These are phyloP conservation scores for Origma solitaria DNA, from an alignment of 2,113 vertebrate genomes.

Conservation along the genomic window DNA sequence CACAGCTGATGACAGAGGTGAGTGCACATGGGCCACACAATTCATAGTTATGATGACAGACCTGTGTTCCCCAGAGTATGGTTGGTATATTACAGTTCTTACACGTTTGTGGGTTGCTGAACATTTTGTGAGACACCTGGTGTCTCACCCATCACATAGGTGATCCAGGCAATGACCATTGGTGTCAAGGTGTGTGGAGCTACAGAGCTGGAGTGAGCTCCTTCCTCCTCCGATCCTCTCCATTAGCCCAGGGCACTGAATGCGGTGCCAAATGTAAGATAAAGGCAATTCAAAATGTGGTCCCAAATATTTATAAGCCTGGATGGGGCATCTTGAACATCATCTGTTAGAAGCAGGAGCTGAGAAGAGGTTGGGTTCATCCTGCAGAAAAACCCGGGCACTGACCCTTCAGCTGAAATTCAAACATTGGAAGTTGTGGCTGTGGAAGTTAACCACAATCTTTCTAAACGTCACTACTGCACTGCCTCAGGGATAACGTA, in stretches of 20 bases:
- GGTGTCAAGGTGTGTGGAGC: background rate
- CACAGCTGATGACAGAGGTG: background rate
- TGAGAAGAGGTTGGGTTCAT: background rate
- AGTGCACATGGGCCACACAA: background rate
- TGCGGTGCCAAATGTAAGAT: background rate
- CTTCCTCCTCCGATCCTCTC: background rate
- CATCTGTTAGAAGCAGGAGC: background rate
- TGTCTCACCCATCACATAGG: no score
- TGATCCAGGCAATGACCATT: background rate
- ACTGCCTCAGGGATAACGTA: background rate
- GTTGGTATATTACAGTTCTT: background rate
- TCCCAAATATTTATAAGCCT: background rate
- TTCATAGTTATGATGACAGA: rapidly evolving
- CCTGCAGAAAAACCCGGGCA: background rate
- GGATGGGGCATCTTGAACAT: background rate
- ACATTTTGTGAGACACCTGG: background rate
- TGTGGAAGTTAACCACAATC: background rate
- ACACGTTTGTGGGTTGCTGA: background rate
- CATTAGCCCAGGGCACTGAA: rapidly evolving
- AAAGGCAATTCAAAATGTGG: background rate
- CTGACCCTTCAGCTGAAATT: background rate
- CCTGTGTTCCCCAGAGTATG: background rate
- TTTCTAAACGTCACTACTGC: background rate
- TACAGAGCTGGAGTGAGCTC: background rate
- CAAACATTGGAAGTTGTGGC: background rate